Percentiles rank a stretch among this genome's conserved stretches.
phyloP scores from a whole-genome alignment of 2,888 invertebrate genomes.

The Idaea aversata region DNA sequence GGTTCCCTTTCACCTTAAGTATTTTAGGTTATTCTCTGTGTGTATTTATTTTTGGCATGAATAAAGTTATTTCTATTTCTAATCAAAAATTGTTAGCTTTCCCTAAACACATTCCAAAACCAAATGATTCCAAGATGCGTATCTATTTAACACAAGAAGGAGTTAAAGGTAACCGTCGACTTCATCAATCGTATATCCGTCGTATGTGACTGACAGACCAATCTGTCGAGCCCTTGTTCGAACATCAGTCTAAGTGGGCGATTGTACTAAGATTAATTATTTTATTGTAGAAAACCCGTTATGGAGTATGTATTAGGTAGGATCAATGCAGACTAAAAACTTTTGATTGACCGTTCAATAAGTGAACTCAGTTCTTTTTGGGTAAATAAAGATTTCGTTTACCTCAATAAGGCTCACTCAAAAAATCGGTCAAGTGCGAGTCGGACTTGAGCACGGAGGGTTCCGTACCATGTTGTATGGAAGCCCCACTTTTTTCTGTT shows the following conservation, averaged over 20 bases:
- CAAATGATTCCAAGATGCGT: slow-evolving; percentile 16
- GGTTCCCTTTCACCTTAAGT: too few relatives aligned
- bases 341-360: neutral
- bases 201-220: slow-evolving; percentile 50
- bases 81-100: neutral
- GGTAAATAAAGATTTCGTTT: too few relatives aligned
- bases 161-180: slow-evolving; percentile 33
- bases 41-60: too few relatives aligned
- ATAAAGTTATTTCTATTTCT: too few relatives aligned
- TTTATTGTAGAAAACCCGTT: slow-evolving; percentile 16
- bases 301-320: slow-evolving; percentile 2
- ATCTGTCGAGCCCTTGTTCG: slow-evolving; percentile 36
- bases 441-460: too few relatives aligned
- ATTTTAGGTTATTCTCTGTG: too few relatives aligned
- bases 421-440: too few relatives aligned
- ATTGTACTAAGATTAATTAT: slow-evolving; percentile 49
- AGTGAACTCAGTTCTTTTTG: too few relatives aligned
- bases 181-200: slow-evolving; percentile 33
- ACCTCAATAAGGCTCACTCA: too few relatives aligned
- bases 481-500: too few relatives aligned
- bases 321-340: neutral
- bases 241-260: slow-evolving; percentile 34
- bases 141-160: slow-evolving; percentile 33
- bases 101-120: neutral
- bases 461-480: too few relatives aligned